Base-by-base conservation (phyloP, 64 coral and sea anemone species). In the Anthopleura sola region DNA sequence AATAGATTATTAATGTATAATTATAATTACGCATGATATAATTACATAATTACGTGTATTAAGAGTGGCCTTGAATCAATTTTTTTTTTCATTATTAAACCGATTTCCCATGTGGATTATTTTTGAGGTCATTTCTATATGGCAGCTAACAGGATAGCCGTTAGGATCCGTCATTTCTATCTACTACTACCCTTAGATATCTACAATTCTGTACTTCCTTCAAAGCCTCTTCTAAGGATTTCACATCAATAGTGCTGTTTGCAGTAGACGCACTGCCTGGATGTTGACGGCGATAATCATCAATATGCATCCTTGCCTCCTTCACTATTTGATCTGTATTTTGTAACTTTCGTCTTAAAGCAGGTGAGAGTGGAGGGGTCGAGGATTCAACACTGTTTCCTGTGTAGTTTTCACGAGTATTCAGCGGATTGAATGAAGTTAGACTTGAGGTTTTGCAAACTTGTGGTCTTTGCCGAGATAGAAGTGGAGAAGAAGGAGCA, bases 201-300 rank as follows among this genome's bases (percentile, higher is more conserved):
- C 37, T 79, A 79, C 76, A 79, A 18, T 79, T 38, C 44, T 79
- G 36, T 18, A 79, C 76, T 40, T 79, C 76, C 39, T 79, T 48
- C 20, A 79, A 33, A 48, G 76, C n/a, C 7, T 79, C 37, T 79
- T 20, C 16, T 47, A 79, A 48, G 24, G 76, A 79, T 18, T 79
- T 79, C 3, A 15, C 76, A 44, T 79, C 76, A 48, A 79, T 26
- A 14, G 8, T 33, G 4, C 14, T 79, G 3, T 14, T 16, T 47
- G 19, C 0, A 48, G 16, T 79, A 23, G 17, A 23, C 19, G 76
- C 34, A 7, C 24, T 29, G 24, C 17, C 31, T 8, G 37, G 76
- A 47, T 79, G 17, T 79, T 46, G 5, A 33, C 44, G 76, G 1
- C 76, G 76, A 79, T 79, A 79, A 26, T 79, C 36, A 48, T 79